A percentile compares a stretch with the other conserved stretches of the same genome.
Evolutionary conservation across 2,797 vertebrate species (phyloP).

Genomic region (Parauchenoglanis punctatus): DNA sequence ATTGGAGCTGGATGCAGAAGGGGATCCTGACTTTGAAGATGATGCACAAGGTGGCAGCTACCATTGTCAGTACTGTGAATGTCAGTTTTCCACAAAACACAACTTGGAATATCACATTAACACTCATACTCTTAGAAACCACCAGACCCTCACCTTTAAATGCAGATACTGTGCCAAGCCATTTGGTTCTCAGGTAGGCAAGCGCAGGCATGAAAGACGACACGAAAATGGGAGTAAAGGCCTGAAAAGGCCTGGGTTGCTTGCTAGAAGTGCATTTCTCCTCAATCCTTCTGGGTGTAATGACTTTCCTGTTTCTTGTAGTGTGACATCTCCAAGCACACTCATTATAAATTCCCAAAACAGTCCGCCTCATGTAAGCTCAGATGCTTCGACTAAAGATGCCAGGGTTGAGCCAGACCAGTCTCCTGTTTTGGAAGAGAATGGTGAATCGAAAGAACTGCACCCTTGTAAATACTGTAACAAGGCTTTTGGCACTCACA

Average conservation of each 20-base stretch:
- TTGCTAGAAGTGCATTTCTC: constrained; percentile 67
- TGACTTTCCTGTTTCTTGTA: constrained; percentile 75
- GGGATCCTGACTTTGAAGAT: constrained; percentile 80
- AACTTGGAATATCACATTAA: constrained; percentile 94
- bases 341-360: constrained; percentile 68
- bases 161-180: constrained; percentile 94
- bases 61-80: constrained; percentile 93
- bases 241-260: constrained; percentile 75
- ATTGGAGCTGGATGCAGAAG: constrained; percentile 64
- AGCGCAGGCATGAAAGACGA: constrained; percentile 90
- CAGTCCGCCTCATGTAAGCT: constrained; percentile 69
- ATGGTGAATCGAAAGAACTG: constrained; percentile 88
- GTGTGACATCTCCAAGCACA: constrained; percentile 68
- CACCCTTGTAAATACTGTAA: constrained; percentile 97
- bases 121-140: constrained; percentile 84
- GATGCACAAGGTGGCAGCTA: constrained; percentile 79
- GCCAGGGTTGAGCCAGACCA: constrained; percentile 64
- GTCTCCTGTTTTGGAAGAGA: constrained; percentile 80
- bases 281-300: constrained; percentile 67
- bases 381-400: constrained; percentile 69
- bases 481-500: constrained; percentile 97
- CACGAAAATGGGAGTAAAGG: constrained; percentile 87
- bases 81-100: constrained; percentile 93
- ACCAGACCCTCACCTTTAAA: constrained; percentile 86
- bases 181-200: constrained; percentile 94